Evolutionary conservation across 1,140 invertebrate genomes (phyloP), one percentile per base, ranked within the genome.

Genomic region (Trichonephila clavipes): DNA sequence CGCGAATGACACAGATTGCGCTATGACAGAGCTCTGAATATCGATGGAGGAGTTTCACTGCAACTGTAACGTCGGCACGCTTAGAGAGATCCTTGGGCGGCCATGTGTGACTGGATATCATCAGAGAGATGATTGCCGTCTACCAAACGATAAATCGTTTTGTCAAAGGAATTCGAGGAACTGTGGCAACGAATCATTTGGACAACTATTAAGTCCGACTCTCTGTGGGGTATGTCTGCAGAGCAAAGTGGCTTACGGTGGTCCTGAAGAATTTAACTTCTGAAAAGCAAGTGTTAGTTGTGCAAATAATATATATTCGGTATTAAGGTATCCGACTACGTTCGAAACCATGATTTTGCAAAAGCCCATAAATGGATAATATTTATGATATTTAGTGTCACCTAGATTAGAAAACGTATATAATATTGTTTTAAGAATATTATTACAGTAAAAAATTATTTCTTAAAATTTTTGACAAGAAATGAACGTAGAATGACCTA

Each of bases 31-130:
- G 58, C 44, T 10, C 51, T 28, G 44, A 24, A 85, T 85, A 85
- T 85, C 82, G 83, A 24, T 85, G 7, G 16, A 66, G 64, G 40
- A 83, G 34, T 51, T 14, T 28, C 21, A 14, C 85, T 87, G 85
- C 18, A 87, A 87, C 34, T 14, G 85, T 34, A 87, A 87, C 61
- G 86, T 61, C 83, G 83, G 24, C 44, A 24, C 51, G 83, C 24
- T 59, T 12, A 28, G 61, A 58, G 40, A 83, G 44, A 58, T 64
- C 59, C 86, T 90, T 90, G 89, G 59, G 51, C 59, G 89, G 69
- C 77, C 72, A 83, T 58, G 89, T 82, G 89, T 90, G 58, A 18
- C 89, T 82, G 72, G 72, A 90, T 83, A 90, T 90, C 89, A 90
- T 90, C 89, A 90, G 72, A 61, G 58, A 64, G 69, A 72, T 81